Evolutionary conservation across 2,888 invertebrate species (phyloP).

Genomic region (Sesia apiformis): DNA sequence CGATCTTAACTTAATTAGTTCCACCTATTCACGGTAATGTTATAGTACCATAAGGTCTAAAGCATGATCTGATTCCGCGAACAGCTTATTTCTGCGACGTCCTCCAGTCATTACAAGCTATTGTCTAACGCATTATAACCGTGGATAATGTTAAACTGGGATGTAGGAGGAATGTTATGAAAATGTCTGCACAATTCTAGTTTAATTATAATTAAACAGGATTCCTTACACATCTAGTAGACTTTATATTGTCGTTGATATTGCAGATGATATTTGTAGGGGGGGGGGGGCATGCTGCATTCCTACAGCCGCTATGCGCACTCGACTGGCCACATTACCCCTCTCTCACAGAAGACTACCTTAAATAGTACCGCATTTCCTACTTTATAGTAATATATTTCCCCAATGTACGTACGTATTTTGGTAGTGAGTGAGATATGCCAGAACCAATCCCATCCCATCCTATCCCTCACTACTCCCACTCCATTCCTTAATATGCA

Average conservation of each 20-base stretch:
- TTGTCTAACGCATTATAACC: constrained; percentile 22
- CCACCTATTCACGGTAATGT: no score
- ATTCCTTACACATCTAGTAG: no score
- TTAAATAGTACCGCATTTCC: neutral
- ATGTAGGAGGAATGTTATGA: no score
- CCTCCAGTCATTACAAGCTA: constrained; percentile 20
- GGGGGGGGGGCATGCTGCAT: no score
- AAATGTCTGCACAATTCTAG: no score
- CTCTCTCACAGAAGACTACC: neutral
- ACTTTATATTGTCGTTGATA: no score
- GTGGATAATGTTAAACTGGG: constrained; percentile 15
- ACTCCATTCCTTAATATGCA: neutral
- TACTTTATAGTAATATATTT: no score
- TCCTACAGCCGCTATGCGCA: no score
- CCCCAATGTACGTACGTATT: neutral
- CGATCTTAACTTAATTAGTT: no score
- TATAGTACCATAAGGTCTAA: no score
- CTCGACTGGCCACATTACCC: neutral
- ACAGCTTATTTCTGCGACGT: constrained; percentile 5
- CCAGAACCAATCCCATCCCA: neutral
- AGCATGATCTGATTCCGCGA: neutral
- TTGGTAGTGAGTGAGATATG: neutral
- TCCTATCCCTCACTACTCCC: neutral
- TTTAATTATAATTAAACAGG: no score
- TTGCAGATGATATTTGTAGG: no score